Percentiles rank a stretch among this genome's conserved stretches.
phyloP scores from a whole-genome alignment of 1,140 invertebrate genomes.

The Drosophila sproati region DNA sequence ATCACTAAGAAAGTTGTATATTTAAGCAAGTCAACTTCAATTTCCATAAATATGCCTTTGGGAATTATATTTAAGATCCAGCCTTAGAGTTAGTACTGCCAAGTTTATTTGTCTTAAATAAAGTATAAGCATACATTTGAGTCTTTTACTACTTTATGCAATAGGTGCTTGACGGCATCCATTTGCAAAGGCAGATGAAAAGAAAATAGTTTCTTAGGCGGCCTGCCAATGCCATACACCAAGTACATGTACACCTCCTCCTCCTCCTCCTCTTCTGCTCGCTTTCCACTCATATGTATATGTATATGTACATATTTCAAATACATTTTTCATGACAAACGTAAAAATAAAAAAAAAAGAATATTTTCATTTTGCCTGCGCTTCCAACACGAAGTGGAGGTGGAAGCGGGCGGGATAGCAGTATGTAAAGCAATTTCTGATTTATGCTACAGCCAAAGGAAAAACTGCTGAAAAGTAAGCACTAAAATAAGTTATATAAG shows the following conservation, averaged over 20 bases:
- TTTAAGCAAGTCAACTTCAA: background rate
- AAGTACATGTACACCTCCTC: background rate
- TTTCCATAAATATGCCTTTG: background rate
- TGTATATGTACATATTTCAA: conserved; percentile 47
- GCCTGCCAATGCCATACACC: conserved; percentile 51
- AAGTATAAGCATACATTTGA: background rate
- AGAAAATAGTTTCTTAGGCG: conserved; percentile 73
- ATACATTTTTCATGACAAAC: conserved; percentile 64
- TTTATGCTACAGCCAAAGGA: conserved; percentile 39
- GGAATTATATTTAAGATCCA: background rate
- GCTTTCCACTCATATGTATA: background rate
- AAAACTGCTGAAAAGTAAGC: conserved; percentile 41
- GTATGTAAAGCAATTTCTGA: conserved; percentile 38
- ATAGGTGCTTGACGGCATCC: conserved; percentile 52
- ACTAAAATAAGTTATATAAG: conserved; percentile 62
- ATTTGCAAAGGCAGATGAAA: conserved; percentile 60
- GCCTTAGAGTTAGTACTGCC: background rate
- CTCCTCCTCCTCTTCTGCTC: background rate
- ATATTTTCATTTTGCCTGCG: conserved; percentile 36
- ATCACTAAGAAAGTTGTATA: too few species aligned
- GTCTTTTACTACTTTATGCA: conserved; percentile 51
- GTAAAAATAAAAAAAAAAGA: conserved; percentile 28
- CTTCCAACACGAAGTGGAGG: conserved; percentile 21
- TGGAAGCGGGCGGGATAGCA: background rate
- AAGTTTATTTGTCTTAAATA: background rate